phyloP scores from a whole-genome alignment of 2,888 invertebrate genomes.

The Heliconius erato region DNA sequence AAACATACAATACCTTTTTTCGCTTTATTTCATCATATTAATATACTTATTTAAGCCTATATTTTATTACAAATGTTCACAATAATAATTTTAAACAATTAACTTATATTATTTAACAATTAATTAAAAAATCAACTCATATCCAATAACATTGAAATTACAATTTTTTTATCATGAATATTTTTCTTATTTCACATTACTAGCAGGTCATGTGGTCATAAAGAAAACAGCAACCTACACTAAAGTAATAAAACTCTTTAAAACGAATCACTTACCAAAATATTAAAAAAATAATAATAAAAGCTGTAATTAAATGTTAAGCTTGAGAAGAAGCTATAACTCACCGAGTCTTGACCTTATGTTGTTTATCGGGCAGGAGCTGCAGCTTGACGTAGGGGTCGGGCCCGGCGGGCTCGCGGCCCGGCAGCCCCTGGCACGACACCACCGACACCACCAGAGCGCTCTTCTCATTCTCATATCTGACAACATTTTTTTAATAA shows the following conservation, averaged over 20 bases:
- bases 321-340: background rate
- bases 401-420: constrained; percentile 92
- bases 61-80: background rate
- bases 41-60: background rate
- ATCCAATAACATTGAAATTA: background rate
- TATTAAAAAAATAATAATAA: background rate
- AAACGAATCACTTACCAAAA: background rate
- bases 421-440: constrained; percentile 94
- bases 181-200: background rate
- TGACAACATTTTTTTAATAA: constrained; percentile 59
- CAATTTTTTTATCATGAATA: background rate
- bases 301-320: background rate
- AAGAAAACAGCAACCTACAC: background rate
- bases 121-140: too few relatives aligned
- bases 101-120: too few relatives aligned
- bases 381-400: constrained; percentile 99
- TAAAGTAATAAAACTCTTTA: background rate
- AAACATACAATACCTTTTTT: too few relatives aligned
- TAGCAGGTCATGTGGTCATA: too few relatives aligned
- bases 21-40: too few relatives aligned
- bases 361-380: constrained; percentile 98
- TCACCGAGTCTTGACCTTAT: constrained; percentile 96
- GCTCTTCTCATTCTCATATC: constrained; percentile 95
- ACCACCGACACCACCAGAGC: constrained; percentile 97
- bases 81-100: background rate